phyloP scores from a whole-genome alignment of 1,140 invertebrate species.

The Musca vetustissima region DNA sequence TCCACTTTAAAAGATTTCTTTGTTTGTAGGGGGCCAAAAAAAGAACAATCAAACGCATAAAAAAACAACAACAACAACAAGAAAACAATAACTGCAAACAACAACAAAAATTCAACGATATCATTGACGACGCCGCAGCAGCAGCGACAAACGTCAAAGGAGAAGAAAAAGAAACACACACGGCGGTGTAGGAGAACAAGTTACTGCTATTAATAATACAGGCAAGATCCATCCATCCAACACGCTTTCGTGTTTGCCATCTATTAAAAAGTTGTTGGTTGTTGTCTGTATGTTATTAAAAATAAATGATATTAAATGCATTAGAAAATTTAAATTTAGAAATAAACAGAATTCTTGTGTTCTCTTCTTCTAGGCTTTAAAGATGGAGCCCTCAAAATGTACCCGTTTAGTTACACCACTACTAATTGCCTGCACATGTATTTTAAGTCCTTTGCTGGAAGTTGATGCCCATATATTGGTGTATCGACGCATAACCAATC shows the following conservation, averaged over 20 bases:
- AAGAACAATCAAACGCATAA: background rate
- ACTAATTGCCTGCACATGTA: background rate
- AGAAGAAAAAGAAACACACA: background rate
- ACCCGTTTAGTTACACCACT: too few relatives aligned
- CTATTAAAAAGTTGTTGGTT: too few relatives aligned
- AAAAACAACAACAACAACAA: background rate
- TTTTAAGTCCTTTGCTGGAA: constrained; percentile 2
- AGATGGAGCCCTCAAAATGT: background rate
- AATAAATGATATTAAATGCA: too few relatives aligned
- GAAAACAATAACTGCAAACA: background rate
- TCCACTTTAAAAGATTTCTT: constrained; percentile 27
- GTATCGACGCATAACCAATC: constrained; percentile 35
- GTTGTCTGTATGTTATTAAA: too few relatives aligned
- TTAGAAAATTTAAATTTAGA: too few relatives aligned
- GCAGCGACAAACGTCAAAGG: background rate
- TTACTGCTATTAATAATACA: too few relatives aligned
- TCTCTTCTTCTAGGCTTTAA: background rate
- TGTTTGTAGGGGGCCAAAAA: background rate
- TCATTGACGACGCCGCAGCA: background rate
- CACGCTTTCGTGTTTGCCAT: too few relatives aligned
- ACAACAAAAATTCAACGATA: background rate
- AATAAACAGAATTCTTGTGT: background rate
- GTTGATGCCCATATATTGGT: constrained; percentile 11
- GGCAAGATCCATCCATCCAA: too few relatives aligned
- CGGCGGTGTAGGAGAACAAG: too few relatives aligned